Base-by-base conservation (phyloP, 2,797 vertebrate species). In the Centroberyx gerrardi region DNA sequence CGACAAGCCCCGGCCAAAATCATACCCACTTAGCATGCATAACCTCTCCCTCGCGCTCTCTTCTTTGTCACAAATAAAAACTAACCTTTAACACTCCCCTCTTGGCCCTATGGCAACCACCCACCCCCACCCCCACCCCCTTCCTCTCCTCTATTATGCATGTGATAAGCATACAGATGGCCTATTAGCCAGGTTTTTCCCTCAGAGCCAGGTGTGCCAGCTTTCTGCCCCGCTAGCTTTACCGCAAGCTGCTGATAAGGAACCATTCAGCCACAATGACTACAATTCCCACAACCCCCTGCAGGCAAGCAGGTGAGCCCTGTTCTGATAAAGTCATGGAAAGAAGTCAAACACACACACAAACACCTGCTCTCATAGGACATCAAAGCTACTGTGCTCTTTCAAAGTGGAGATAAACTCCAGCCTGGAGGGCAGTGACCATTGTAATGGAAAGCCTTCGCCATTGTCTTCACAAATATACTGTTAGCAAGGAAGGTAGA, bases 391-490 rank as follows among this genome's bases (percentile, higher is more conserved):
- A 62, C 62, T 73, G 64, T 63, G 65, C 52, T 66, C 51, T 74
- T 62, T 72, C 28, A 53, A 51, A 22, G 36, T 56, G n/a, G 60
- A 83, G 88, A 88, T 85, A 89, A 86, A 62, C 62, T 15, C 38
- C 18, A 38, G 78, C 64, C 65, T 63, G 40, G 54, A 59, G 60
- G 33, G 28, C 53, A 52, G 36, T 27, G 15, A n/a, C 22, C 54
- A 60, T 54, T 77, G 64, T 73, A 31, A 49, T 18, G 17, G 33
- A 53, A 31, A 79, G 51, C 46, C 38, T 5, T 9, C 14, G 40
- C 52, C 42, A 68, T 62, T 48, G 52, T 66, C 4, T 51, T 62
- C 44, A 62, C 12, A 54, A 36, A 46, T 4, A 0, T 27, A 56
- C 48, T 52, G 17, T 9, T 6, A 31, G 53, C 27, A 31, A 27